These are phyloP conservation scores for Philereme vetulata DNA, from an alignment of 2,888 invertebrate genomes.

Conservation along the genomic window DNA sequence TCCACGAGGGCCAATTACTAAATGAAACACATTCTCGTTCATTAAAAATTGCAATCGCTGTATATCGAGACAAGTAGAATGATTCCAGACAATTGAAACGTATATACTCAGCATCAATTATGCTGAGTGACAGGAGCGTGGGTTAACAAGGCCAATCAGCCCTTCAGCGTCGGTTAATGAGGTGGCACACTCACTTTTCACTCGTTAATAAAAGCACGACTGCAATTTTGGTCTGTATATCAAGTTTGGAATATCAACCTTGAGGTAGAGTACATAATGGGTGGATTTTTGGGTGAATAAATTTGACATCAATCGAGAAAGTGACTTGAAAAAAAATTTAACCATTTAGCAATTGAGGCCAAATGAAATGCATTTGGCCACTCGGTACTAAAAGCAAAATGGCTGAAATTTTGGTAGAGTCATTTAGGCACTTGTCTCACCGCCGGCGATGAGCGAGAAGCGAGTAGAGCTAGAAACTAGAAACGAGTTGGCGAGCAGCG, in stretches of 20 bases:
- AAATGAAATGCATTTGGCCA: background rate
- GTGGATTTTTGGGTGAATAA: no score
- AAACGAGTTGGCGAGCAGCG: no score
- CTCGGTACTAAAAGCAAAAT: conserved; percentile 1
- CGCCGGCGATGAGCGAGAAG: no score
- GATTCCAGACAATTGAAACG: conserved; percentile 70
- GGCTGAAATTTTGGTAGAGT: no score
- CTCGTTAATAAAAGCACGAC: background rate
- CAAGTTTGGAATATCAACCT: no score
- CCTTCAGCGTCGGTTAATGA: conserved; percentile 62
- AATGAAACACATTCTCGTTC: conserved; percentile 11
- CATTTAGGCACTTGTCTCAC: no score
- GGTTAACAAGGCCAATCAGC: conserved; percentile 76
- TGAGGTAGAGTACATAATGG: no score
- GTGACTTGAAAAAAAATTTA: no score
- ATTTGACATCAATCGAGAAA: no score
- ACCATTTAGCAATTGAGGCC: no score
- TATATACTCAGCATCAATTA: conserved; percentile 70
- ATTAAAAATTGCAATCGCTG: conserved; percentile 29
- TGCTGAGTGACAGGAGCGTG: conserved; percentile 62
- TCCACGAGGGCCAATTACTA: background rate
- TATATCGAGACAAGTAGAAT: conserved; percentile 58
- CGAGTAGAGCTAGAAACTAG: no score
- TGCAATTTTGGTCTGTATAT: no score
- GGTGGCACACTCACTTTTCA: conserved; percentile 43